Conservation (phyloP, 2,113 vertebrate species). For the Morone chrysops region DNA sequence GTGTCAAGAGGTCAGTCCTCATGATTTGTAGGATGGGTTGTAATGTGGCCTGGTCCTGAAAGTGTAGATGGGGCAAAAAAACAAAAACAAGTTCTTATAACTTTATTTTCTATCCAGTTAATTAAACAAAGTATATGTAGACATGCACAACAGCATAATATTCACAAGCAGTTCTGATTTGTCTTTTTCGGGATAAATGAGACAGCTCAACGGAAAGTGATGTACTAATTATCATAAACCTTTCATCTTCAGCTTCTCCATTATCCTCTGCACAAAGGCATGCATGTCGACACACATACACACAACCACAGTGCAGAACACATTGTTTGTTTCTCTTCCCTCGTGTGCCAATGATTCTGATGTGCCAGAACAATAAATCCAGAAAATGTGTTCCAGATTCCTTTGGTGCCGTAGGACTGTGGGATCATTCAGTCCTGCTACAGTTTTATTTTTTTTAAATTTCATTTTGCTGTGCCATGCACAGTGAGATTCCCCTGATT, state of each 20-base stretch:
- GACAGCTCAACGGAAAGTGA: background rate
- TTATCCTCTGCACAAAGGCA: slow-evolving; percentile 20
- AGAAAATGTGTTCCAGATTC: slow-evolving; percentile 61
- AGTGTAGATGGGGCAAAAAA: background rate
- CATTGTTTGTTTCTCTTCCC: slow-evolving; percentile 48
- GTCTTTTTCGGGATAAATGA: background rate
- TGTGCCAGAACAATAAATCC: slow-evolving; percentile 68
- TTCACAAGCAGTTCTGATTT: background rate
- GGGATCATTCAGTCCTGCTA: slow-evolving; percentile 30
- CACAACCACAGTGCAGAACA: slow-evolving; percentile 28
- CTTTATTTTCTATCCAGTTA: background rate
- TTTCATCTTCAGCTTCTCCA: slow-evolving; percentile 15
- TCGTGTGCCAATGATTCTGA: slow-evolving; percentile 33
- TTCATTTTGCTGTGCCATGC: slow-evolving; percentile 13
- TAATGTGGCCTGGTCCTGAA: slow-evolving; percentile 5
- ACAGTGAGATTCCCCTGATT: slow-evolving; percentile 30
- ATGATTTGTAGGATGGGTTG: slow-evolving; percentile 33
- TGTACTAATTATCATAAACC: background rate
- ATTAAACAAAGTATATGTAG: background rate
- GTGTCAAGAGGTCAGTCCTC: slow-evolving; percentile 50
- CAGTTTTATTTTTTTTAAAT: slow-evolving; percentile 9
- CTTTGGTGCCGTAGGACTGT: slow-evolving; percentile 40
- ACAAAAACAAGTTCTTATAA: background rate
- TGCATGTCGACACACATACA: slow-evolving; percentile 4
- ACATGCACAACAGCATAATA: background rate